A percentile compares a stretch with the other conserved stretches of the same genome.
phyloP scores from a whole-genome alignment of 1,140 invertebrate species.

The Ooceraea biroi region DNA sequence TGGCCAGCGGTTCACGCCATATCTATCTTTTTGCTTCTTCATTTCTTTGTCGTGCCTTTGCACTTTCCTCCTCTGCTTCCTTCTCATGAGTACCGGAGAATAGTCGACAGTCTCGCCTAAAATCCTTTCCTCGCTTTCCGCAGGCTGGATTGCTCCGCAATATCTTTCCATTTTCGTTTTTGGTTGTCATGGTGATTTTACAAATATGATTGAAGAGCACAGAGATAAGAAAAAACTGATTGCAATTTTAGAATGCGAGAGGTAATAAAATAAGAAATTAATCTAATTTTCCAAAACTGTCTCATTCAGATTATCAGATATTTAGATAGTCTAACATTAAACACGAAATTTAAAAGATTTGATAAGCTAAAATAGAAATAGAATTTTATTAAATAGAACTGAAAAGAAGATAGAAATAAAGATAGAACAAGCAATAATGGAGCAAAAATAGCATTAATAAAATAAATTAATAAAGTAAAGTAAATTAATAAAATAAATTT shows the following conservation, averaged over 20 bases:
- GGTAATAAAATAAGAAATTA: background rate
- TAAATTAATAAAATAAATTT: background rate
- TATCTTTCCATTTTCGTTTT: background rate
- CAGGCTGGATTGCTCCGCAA: background rate
- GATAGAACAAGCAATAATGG: too few relatives aligned
- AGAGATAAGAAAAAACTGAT: background rate
- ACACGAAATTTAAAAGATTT: too few relatives aligned
- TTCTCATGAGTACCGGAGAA: background rate
- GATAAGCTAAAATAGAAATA: background rate
- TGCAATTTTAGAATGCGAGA: background rate
- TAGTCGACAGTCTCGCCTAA: background rate
- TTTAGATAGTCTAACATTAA: too few relatives aligned
- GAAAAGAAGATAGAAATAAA: too few relatives aligned
- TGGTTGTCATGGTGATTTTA: background rate
- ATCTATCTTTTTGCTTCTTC: constrained; percentile 23
- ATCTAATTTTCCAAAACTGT: too few relatives aligned
- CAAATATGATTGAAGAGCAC: background rate
- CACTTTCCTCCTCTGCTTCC: constrained; percentile 23
- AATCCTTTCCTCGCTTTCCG: constrained; percentile 39
- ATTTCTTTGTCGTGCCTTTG: background rate
- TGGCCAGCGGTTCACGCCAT: constrained; percentile 60
- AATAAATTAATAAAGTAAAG: too few relatives aligned
- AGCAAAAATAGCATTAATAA: too few relatives aligned
- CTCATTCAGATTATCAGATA: too few relatives aligned
- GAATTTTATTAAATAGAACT: constrained; percentile 6